Conservation (phyloP, 1,140 invertebrate species). For the Hyles vespertilio region DNA sequence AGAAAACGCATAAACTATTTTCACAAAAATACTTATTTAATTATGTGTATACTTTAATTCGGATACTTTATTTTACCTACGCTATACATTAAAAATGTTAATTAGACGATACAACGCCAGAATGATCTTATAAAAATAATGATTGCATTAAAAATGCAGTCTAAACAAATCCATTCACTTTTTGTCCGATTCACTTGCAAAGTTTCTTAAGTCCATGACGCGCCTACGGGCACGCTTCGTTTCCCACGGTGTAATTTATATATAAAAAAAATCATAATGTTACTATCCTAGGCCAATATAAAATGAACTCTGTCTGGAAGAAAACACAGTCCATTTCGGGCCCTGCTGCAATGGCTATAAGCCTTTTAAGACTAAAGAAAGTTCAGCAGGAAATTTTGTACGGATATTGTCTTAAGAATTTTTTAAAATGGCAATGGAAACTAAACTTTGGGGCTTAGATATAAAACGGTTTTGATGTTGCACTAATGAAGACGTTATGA, state of each 20-base stretch:
- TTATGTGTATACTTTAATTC: too few relatives aligned
- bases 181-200: conserved; percentile 41
- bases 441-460: conserved; percentile 19
- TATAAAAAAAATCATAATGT: conserved; percentile 15
- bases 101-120: background rate
- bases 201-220: conserved; percentile 31
- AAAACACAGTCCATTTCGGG: background rate
- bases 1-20: too few relatives aligned
- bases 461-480: conserved; percentile 21
- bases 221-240: conserved; percentile 35
- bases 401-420: conserved; percentile 32
- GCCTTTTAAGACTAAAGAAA: too few relatives aligned
- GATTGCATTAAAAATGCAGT: conserved; percentile 11
- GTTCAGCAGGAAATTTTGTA: background rate
- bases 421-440: conserved; percentile 18
- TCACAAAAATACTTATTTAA: too few relatives aligned
- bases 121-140: background rate
- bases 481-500: conserved; percentile 42
- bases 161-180: conserved; percentile 37
- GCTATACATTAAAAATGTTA: too few relatives aligned
- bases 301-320: background rate
- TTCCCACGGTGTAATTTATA: conserved; percentile 39
- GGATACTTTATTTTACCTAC: too few relatives aligned
- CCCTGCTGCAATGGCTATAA: too few relatives aligned
- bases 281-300: background rate